Evolutionary conservation across 2,888 invertebrate genomes (phyloP).

Genomic region (Eustalomyia histrio): DNA sequence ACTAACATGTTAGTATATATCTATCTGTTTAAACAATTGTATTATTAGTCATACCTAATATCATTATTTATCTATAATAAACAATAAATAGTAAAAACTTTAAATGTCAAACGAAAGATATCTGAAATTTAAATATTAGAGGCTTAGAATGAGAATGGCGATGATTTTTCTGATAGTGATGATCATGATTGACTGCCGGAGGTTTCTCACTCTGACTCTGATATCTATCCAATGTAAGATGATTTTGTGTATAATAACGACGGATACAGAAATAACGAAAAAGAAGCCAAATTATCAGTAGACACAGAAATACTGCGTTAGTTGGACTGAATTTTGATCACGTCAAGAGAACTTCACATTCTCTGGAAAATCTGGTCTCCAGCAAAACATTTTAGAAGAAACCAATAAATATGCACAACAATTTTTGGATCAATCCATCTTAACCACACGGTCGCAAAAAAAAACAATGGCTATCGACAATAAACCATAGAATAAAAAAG

Average conservation of each 20-base stretch:
- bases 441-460: slow-evolving; percentile 32
- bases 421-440: not conserved
- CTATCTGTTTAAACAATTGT: no score
- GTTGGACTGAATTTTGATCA: slow-evolving; percentile 52
- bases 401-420: slow-evolving; percentile 41
- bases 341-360: slow-evolving; percentile 50
- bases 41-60: no score
- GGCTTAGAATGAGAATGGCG: slow-evolving; percentile 25
- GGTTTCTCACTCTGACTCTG: slow-evolving; percentile 29
- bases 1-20: no score
- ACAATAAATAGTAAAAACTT: no score
- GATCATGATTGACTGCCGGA: slow-evolving; percentile 25
- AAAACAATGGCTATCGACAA: slow-evolving; percentile 43
- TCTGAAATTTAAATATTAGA: no score
- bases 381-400: slow-evolving; percentile 34
- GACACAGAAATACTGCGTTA: slow-evolving; percentile 22
- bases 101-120: no score
- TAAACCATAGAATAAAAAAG: slow-evolving; percentile 48
- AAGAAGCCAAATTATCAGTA: slow-evolving; percentile 28
- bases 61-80: no score
- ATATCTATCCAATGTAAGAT: no score
- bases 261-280: slow-evolving; percentile 17
- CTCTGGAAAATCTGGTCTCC: slow-evolving; percentile 45
- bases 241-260: slow-evolving; percentile 29
- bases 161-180: slow-evolving; percentile 37